Evolutionary conservation across 2,113 vertebrate species (phyloP).

Genomic region (Trematocara variabile): DNA sequence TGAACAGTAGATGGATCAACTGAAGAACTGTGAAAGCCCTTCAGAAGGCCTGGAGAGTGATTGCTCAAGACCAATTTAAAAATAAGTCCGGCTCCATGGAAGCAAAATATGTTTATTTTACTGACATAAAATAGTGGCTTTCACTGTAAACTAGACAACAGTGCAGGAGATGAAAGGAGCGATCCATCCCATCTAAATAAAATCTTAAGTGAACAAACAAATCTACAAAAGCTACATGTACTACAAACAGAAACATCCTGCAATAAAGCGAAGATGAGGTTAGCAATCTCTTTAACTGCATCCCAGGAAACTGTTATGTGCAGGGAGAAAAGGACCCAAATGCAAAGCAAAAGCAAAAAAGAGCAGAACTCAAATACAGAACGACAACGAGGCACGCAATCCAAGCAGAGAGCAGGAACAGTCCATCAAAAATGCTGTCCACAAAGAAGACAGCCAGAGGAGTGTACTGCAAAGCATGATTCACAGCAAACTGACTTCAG

Average conservation of each 20-base stretch:
- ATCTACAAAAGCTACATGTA: neutral
- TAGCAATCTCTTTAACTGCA: neutral
- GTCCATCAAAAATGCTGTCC: neutral
- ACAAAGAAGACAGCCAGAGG: neutral
- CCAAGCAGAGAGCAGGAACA: neutral
- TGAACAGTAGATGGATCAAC: neutral
- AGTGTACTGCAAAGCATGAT: neutral
- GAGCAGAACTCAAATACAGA: neutral
- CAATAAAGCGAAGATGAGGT: neutral
- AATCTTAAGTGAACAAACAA: neutral
- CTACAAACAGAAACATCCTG: neutral
- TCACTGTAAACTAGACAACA: neutral
- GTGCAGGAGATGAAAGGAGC: neutral
- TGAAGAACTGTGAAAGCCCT: neutral
- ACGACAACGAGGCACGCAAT: neutral
- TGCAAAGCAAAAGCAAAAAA: neutral
- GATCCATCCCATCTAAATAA: neutral
- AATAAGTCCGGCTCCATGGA: neutral
- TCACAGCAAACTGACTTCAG: neutral
- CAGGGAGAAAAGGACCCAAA: neutral
- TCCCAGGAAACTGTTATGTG: neutral
- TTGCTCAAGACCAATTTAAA: neutral
- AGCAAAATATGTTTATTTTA: neutral
- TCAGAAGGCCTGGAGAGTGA: accelerated
- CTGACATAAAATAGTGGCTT: neutral